A percentile compares a stretch with the other conserved stretches of the same genome.
Conservation (phyloP, 2,888 invertebrate species). For the Clistopyga incitator region DNA sequence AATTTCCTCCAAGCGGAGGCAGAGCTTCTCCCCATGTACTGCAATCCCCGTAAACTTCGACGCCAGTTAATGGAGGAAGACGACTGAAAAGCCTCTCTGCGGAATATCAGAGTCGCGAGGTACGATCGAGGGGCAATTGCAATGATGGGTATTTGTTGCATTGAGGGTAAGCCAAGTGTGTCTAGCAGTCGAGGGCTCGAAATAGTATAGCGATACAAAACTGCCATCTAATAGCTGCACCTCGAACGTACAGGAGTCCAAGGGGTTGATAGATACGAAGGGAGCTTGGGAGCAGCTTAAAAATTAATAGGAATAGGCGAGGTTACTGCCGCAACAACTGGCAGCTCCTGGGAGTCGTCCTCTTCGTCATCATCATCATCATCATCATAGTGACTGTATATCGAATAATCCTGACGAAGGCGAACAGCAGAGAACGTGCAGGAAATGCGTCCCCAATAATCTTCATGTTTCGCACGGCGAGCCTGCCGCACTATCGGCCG, state of each 20-base stretch:
- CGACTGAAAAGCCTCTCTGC: slow-evolving; percentile 41
- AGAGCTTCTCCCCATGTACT: slow-evolving; percentile 75
- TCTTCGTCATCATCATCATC: slow-evolving; percentile 34
- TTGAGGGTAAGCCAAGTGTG: not conserved
- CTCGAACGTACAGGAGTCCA: slow-evolving; percentile 4
- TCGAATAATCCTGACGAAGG: slow-evolving; percentile 29
- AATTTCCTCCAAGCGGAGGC: slow-evolving; percentile 73
- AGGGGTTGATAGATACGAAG: slow-evolving; percentile 37
- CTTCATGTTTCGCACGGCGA: not conserved
- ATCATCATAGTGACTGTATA: slow-evolving; percentile 8
- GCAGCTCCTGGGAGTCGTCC: slow-evolving; percentile 24
- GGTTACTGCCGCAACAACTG: slow-evolving; percentile 38
- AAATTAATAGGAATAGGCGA: slow-evolving; percentile 56
- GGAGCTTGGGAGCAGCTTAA: slow-evolving; percentile 40
- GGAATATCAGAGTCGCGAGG: slow-evolving; percentile 36
- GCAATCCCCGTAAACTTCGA: slow-evolving; percentile 69
- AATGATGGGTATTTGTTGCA: too few relatives aligned
- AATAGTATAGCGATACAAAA: not conserved
- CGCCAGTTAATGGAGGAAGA: slow-evolving; percentile 48
- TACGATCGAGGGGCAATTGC: slow-evolving; percentile 14
- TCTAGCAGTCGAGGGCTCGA: not conserved
- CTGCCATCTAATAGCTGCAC: slow-evolving; percentile 19
- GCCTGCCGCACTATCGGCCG: slow-evolving; percentile 31
- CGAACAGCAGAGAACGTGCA: not conserved
- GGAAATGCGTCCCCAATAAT: slow-evolving; percentile 18